Evolutionary conservation across 2,797 vertebrate genomes (phyloP).

Genomic region (Scomberomorus guttatus): DNA sequence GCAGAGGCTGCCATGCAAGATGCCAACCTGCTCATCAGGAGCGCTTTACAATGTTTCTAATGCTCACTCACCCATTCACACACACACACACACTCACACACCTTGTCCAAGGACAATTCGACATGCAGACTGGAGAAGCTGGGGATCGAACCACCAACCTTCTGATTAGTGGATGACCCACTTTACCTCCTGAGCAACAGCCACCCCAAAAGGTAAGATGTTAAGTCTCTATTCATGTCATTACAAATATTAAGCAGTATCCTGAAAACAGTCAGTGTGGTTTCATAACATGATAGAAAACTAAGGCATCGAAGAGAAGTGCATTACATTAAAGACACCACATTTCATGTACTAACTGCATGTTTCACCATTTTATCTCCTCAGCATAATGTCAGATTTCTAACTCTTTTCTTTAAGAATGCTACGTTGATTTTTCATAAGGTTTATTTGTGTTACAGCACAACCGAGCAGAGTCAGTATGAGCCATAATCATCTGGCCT

Average conservation of each 20-base stretch:
- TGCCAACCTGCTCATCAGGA: too few species aligned
- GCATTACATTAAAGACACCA: constrained; percentile 54
- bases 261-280: constrained; percentile 39
- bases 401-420: constrained; percentile 18
- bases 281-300: constrained; percentile 50
- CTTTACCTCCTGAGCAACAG: too few species aligned
- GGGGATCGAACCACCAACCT: too few species aligned
- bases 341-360: constrained; percentile 38
- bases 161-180: too few species aligned
- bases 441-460: constrained; percentile 45
- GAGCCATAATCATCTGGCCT: constrained; percentile 24
- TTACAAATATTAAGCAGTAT: constrained; percentile 41
- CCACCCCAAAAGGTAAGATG: constrained; percentile 4
- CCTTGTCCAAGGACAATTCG: too few species aligned
- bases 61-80: too few species aligned
- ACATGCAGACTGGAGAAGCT: too few species aligned
- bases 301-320: constrained; percentile 71
- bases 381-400: constrained; percentile 20
- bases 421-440: constrained; percentile 53
- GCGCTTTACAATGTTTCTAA: too few species aligned
- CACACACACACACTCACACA: too few species aligned
- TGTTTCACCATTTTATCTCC: constrained; percentile 34
- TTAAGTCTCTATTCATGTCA: constrained; percentile 36
- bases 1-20: too few species aligned
- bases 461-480: constrained; percentile 9